Evolutionary conservation across 2,797 vertebrate species (phyloP), one percentile per base, ranked within the genome.

Genomic region (Poeciliopsis presidionis): DNA sequence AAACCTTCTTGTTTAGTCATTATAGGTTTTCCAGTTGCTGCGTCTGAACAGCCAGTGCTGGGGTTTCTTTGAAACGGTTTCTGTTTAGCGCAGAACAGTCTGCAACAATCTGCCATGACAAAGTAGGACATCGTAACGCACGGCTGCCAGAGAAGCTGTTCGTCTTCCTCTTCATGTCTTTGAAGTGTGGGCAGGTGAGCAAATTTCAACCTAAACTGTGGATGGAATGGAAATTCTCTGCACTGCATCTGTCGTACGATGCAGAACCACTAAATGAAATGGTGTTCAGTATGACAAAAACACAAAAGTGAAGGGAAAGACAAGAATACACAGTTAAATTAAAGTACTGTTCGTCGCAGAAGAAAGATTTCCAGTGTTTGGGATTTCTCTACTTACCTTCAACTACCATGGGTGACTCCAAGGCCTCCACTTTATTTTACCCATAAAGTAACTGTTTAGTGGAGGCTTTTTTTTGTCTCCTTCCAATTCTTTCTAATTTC

Each of bases 131-230:
- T 65, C 20, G 76, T 74, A 84, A 83, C 79, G 85, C 85, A 81
- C 83, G 82, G 84, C 86, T 73, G 79, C 90, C 86, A 89, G 81
- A 88, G 77, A 75, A 84, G 78, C 75, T 33, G 87, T 84, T 81
- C 80, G 81, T 86, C 87, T 90, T 81, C 80, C 84, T 71, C 0
- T 81, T 84, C 45, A 49, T 81, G 81, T 74, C 14, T 57, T 77
- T 86, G 72, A 80, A 74, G 65, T 84, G 70, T 5, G 84, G 47
- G n/a, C 63, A 36, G 49, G 72, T 77, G 74, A 80, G 81, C 55
- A 71, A 33, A 77, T 57, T 49, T 81, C 45, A 55, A 75, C 20
- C 33, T 61, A 49, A 79, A 53, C 7, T 59, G 49, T 49, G 72
- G 57, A 70, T 25, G 33, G 5, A 46, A 20, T 67, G 13, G 67